These are phyloP conservation scores for Aldrovandia affinis DNA, from an alignment of 2,797 vertebrate genomes.

Conservation along the genomic window DNA sequence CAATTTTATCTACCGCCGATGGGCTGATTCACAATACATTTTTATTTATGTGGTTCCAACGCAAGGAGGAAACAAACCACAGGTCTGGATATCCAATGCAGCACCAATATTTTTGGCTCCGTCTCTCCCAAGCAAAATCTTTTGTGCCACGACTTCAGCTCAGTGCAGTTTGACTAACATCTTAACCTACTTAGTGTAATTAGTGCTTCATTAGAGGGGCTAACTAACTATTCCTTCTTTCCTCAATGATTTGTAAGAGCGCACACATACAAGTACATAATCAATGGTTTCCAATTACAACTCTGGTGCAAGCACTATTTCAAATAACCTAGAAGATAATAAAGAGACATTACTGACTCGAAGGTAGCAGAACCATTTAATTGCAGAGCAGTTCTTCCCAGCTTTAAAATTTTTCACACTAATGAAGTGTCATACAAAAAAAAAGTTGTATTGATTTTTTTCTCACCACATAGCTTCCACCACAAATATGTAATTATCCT, in stretches of 20 bases:
- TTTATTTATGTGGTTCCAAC: constrained; percentile 55
- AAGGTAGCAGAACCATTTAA: constrained; percentile 99
- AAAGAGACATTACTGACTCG: constrained; percentile 98
- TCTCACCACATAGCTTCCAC: constrained; percentile 98
- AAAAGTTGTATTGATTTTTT: constrained; percentile 99
- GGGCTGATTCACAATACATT: constrained; percentile 59
- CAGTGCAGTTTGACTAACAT: constrained; percentile 98
- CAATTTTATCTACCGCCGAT: constrained; percentile 61
- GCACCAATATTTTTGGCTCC: constrained; percentile 41
- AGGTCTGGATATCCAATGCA: constrained; percentile 48
- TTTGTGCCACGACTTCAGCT: constrained; percentile 82
- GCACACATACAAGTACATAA: constrained; percentile 99
- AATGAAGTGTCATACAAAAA: constrained; percentile 99
- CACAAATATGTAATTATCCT: constrained; percentile 99
- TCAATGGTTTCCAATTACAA: constrained; percentile 99
- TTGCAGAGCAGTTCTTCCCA: constrained; percentile 98
- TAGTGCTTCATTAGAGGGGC: constrained; percentile 99
- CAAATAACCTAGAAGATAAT: constrained; percentile 99
- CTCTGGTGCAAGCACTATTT: constrained; percentile 99
- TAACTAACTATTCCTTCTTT: constrained; percentile 99
- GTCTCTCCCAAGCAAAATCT: constrained; percentile 64
- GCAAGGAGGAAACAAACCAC: constrained; percentile 62
- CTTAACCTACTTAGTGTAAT: constrained; percentile 99
- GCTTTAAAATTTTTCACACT: constrained; percentile 99
- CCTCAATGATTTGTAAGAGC: constrained; percentile 99